Base-by-base conservation (phyloP, 2,888 invertebrate genomes). In the Drosophila anomelani region DNA sequence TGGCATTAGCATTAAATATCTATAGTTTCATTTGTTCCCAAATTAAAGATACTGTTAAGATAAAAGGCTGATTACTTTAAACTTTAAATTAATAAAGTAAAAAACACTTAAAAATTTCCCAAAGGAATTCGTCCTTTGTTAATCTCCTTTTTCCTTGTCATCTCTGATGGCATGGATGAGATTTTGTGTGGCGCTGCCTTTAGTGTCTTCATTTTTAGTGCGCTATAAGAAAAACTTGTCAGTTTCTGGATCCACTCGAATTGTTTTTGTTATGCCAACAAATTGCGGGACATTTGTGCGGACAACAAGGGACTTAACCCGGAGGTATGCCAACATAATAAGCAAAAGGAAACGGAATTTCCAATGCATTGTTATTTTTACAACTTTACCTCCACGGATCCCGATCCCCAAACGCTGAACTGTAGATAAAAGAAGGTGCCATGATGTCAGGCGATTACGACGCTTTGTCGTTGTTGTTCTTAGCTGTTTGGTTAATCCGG, bases 151-250 rank as follows among this genome's bases (percentile, higher is more conserved):
- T 53, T 23, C 10, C 0, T 15, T 15, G 51, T 10, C 51, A 53
- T 53, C 51, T 36, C 51, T 20, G 15, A 10, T 32, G 49, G 12
- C 49, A 5, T 51, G 51, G 51, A 17, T 53, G 34, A 34, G 51
- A 53, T 53, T 53, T 53, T 53, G 51, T 53, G 34, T 53, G 76
- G 78, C 61, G 39, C 68, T 67, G 66, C 67, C 79, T 74, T 83
- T 61, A 77, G 82, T 75, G 78, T 84, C 87, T 86, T 86, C 76
- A 80, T 86, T 84, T 84, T 76, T 70, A 84, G 76, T 83, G 75
- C 32, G 43, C 49, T 49, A 70, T 80, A 80, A 73, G 71, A 55
- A 58, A 66, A 73, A 73, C 66, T 75, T 68, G 72, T 62, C 57
- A 66, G 70, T 67, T 61, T 67, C 34, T 59, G 64, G 67, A 68